phyloP scores from a whole-genome alignment of 1,140 invertebrate genomes.

The Mizuhopecten yessoensis region DNA sequence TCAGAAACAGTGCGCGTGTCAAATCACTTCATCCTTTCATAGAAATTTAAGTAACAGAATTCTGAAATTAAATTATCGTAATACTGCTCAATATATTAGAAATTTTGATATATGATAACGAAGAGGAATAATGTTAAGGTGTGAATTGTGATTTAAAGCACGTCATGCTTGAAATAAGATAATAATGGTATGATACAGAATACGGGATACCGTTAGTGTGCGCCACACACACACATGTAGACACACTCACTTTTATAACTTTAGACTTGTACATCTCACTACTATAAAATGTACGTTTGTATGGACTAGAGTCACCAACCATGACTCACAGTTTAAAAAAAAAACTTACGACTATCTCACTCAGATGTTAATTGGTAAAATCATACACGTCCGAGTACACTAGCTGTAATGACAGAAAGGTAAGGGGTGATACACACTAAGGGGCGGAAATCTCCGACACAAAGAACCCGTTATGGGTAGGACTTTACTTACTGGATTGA shows the following conservation, averaged over 20 bases:
- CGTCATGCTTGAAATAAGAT: not conserved
- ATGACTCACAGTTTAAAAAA: slow-evolving; percentile 3
- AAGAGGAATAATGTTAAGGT: too few relatives aligned
- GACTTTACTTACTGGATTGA: slow-evolving; percentile 4
- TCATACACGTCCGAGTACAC: not conserved
- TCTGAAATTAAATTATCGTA: not conserved
- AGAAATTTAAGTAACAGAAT: not conserved
- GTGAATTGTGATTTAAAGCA: not conserved
- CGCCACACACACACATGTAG: not conserved
- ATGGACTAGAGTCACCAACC: not conserved
- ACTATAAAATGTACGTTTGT: not conserved
- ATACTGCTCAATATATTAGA: too few relatives aligned
- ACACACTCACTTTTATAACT: slow-evolving; percentile 9
- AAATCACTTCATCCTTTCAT: not conserved
- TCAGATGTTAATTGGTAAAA: slow-evolving; percentile 18
- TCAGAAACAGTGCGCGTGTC: not conserved
- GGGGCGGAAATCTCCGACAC: not conserved
- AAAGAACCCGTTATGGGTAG: slow-evolving; percentile 13
- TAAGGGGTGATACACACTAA: not conserved
- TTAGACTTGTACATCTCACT: not conserved
- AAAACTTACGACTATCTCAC: not conserved
- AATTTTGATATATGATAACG: too few relatives aligned
- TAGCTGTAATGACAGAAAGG: not conserved
- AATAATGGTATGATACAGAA: not conserved
- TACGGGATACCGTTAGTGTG: slow-evolving; percentile 2